Evolutionary conservation across 1,140 invertebrate genomes (phyloP), one percentile per base, ranked within the genome.

Genomic region (Procambarus clarkii): DNA sequence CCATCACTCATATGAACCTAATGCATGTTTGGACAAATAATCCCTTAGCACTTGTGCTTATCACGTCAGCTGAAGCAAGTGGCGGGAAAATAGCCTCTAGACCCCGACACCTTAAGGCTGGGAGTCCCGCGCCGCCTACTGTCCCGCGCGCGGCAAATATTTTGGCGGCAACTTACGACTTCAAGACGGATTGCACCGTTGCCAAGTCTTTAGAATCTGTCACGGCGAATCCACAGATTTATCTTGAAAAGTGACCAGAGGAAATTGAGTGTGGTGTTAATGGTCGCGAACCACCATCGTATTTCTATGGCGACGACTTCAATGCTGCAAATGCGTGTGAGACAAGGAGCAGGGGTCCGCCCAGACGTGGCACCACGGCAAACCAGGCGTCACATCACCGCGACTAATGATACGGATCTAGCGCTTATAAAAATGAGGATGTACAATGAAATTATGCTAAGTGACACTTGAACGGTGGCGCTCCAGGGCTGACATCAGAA

Each of bases 1-100:
- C 81, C 81, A 83, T 83, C 81, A 83, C 81, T 83, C 81, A 83
- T 64, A 83, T 58, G 54, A 50, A 83, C 54, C 81, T 83, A 83
- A 83, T 83, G 81, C 58, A n/a, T 83, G 81, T 83, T 83, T 83
- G 81, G 81, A 83, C 81, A 83, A 83, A 83, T 83, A 83, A 83
- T 83, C 81, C 81, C 58, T 83, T 83, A 83, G 81, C 81, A 83
- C 81, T 83, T 83, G 81, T 54, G 54, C 81, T 83, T 83, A 83
- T 83, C 81, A 83, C 81, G 81, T n/a, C n/a, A 34, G 2, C 24
- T n/a, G n/a, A 21, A 2, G 21, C 2, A 54, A 3, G 50, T 5
- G 13, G 8, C 54, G 50, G 81, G 54, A 64, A 34, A 83, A 83
- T 15, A 60, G 54, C n/a, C n/a, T 44, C 24, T 83, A 2, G 7